These are phyloP conservation scores for Rafetus swinhoei DNA, from an alignment of 2,113 vertebrate genomes.

Conservation along the genomic window DNA sequence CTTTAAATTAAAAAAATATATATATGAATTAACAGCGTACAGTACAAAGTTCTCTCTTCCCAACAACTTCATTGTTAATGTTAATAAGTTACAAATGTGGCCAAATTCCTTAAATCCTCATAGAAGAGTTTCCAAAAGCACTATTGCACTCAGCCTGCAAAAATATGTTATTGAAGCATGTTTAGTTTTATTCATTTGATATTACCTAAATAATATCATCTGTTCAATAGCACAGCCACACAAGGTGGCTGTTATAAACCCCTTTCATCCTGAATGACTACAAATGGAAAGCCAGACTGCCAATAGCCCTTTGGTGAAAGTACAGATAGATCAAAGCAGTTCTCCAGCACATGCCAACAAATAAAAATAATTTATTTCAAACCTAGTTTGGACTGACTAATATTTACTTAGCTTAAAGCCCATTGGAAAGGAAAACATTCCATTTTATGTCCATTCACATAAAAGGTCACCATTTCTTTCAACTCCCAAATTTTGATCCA, in stretches of 20 bases:
- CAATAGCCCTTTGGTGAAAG: conserved; percentile 69
- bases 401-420: conserved; percentile 71
- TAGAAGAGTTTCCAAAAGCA: conserved; percentile 30
- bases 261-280: conserved; percentile 64
- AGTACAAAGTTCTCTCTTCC: background rate
- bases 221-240: conserved; percentile 75
- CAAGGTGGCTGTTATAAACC: conserved; percentile 75
- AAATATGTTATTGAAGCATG: conserved; percentile 71
- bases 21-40: background rate
- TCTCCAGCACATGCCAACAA: conserved; percentile 68
- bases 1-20: background rate
- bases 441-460: conserved; percentile 53
- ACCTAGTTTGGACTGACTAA: conserved; percentile 67
- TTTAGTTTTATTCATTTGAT: conserved; percentile 75
- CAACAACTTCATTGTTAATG: conserved; percentile 33
- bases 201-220: conserved; percentile 73
- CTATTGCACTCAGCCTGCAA: conserved; percentile 36
- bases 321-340: conserved; percentile 69
- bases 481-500: background rate
- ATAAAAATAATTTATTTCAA: conserved; percentile 75
- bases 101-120: conserved; percentile 62
- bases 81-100: conserved; percentile 48
- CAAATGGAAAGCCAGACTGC: conserved; percentile 63
- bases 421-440: conserved; percentile 74
- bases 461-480: conserved; percentile 38